phyloP scores from a whole-genome alignment of 2,888 invertebrate genomes.

The Eremobia ochroleuca region DNA sequence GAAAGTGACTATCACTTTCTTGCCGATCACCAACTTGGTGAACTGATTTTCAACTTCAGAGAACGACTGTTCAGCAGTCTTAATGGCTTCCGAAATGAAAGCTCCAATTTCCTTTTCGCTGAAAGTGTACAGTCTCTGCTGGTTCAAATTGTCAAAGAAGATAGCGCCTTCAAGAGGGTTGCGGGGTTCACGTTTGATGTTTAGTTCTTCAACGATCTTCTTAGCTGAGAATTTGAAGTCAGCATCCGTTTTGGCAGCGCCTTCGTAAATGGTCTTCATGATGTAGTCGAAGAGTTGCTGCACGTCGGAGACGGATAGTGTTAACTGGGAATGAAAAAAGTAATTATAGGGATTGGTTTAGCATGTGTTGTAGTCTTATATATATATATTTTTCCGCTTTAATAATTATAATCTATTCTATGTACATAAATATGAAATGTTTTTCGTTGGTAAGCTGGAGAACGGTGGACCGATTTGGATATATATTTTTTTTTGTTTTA shows the following conservation, averaged over 20 bases:
- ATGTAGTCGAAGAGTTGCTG: constrained; percentile 77
- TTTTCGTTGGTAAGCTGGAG: not conserved
- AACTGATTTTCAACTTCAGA: constrained; percentile 89
- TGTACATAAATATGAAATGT: not conserved
- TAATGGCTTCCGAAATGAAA: constrained; percentile 79
- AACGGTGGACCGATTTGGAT: not conserved
- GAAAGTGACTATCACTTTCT: constrained; percentile 92
- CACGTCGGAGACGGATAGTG: constrained; percentile 81
- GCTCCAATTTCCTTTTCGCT: constrained; percentile 89
- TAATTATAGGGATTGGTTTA: not conserved
- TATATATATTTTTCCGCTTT: not conserved
- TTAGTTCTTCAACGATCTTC: constrained; percentile 90
- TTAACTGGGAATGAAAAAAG: constrained; percentile 72
- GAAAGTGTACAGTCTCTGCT: constrained; percentile 87
- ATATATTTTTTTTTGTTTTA: not conserved
- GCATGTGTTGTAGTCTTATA: not conserved
- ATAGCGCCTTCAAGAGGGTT: constrained; percentile 91
- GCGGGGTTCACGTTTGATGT: constrained; percentile 87
- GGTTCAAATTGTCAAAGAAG: constrained; percentile 82
- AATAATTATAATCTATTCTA: not conserved
- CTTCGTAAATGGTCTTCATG: constrained; percentile 53
- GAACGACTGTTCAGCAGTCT: constrained; percentile 79
- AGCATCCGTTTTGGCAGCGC: constrained; percentile 60
- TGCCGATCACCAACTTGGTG: constrained; percentile 91
- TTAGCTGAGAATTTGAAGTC: constrained; percentile 88